A percentile compares a stretch with the other conserved stretches of the same genome.
These are phyloP conservation scores for Branchellion lobata DNA, from an alignment of 2,888 invertebrate genomes.

Conservation along the genomic window DNA sequence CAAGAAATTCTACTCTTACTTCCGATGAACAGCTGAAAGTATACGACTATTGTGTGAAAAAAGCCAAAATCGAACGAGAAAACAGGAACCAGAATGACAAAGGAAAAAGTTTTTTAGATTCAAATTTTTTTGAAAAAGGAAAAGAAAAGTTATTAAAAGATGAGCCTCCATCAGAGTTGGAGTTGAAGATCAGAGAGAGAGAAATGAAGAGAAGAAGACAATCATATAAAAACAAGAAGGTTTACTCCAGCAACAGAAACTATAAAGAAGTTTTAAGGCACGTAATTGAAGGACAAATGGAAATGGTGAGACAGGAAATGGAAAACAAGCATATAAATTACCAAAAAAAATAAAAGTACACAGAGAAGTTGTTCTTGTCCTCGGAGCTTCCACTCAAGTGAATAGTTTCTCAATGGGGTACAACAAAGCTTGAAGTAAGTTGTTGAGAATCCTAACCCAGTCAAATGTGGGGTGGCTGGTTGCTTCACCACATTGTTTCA, in stretches of 20 bases:
- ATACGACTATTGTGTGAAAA: slow-evolving; percentile 21
- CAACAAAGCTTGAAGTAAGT: too few relatives aligned
- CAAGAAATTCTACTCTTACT: not conserved
- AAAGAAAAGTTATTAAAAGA: slow-evolving; percentile 1
- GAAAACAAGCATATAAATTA: not conserved
- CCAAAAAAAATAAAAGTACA: too few relatives aligned
- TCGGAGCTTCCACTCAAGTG: too few relatives aligned
- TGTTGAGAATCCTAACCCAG: too few relatives aligned
- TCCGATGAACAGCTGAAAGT: slow-evolving; percentile 25
- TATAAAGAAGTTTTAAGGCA: slow-evolving; percentile 38
- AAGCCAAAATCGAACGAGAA: slow-evolving; percentile 5
- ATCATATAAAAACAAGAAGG: slow-evolving; percentile 39
- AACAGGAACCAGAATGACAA: not conserved
- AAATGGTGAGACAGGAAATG: slow-evolving; percentile 2
- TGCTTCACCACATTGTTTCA: too few relatives aligned
- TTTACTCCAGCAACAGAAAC: slow-evolving; percentile 30
- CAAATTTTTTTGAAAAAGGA: not conserved
- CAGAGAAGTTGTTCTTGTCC: too few relatives aligned
- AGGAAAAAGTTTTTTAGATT: not conserved
- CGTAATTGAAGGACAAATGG: slow-evolving; percentile 29
- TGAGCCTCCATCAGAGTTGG: slow-evolving; percentile 25
- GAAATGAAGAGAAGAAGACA: slow-evolving; percentile 43
- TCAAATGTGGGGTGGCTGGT: too few relatives aligned
- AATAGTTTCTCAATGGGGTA: too few relatives aligned
- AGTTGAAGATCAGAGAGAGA: slow-evolving; percentile 24